These are phyloP conservation scores for Melinaea marsaeus DNA, from an alignment of 2,888 invertebrate genomes.

Conservation along the genomic window DNA sequence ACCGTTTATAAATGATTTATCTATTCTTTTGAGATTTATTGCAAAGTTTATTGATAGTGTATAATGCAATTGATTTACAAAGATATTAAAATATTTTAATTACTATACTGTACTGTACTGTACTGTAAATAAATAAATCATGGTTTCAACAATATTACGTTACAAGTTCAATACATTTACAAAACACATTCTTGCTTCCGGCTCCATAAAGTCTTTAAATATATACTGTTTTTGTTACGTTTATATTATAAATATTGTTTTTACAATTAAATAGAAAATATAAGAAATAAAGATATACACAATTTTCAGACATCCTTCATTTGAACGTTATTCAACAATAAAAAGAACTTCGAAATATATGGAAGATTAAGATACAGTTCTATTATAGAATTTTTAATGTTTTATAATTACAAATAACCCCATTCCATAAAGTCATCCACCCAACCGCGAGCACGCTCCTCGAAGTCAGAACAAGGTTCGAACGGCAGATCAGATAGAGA, in stretches of 20 bases:
- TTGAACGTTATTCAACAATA: background rate
- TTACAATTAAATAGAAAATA: too few species aligned
- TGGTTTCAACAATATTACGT: background rate
- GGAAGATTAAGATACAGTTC: background rate
- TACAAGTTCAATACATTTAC: background rate
- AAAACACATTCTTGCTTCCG: background rate
- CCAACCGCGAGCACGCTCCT: constrained; percentile 38
- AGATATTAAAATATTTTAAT: background rate
- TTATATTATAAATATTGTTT: too few species aligned
- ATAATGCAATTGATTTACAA: too few species aligned
- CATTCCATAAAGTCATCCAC: constrained; percentile 40
- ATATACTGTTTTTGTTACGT: background rate
- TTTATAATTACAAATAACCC: constrained; percentile 26
- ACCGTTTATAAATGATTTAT: background rate
- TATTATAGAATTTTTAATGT: too few species aligned
- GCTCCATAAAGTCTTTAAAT: background rate
- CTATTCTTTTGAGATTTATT: too few species aligned
- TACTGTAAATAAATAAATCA: constrained; percentile 2
- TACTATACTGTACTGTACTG: background rate
- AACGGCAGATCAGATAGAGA: constrained; percentile 31
- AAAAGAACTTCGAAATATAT: background rate
- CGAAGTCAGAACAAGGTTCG: constrained; percentile 37
- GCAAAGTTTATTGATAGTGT: too few species aligned
- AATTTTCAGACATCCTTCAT: too few species aligned
- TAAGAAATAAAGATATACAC: too few species aligned